These are phyloP conservation scores for Scleropages formosus DNA, from an alignment of 2,797 vertebrate genomes.

Conservation along the genomic window DNA sequence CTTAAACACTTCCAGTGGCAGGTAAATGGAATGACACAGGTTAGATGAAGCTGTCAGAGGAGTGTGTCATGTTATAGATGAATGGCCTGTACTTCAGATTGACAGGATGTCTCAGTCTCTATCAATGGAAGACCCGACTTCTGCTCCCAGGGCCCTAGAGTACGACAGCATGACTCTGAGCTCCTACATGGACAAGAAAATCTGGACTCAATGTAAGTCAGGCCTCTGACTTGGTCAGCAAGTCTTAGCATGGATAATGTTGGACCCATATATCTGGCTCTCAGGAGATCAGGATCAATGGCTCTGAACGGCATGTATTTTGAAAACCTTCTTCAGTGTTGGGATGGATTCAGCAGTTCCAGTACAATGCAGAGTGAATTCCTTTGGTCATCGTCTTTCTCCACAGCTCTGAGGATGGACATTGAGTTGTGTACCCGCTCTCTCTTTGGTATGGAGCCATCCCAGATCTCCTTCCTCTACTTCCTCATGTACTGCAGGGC, in stretches of 20 bases:
- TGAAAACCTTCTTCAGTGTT: not conserved
- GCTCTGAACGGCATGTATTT: not conserved
- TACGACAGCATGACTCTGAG: slow-evolving; percentile 68
- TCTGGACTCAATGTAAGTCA: slow-evolving; percentile 63
- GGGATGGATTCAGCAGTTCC: not conserved
- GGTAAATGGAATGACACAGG: slow-evolving; percentile 50
- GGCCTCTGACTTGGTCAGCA: not conserved
- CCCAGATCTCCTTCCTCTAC: slow-evolving; percentile 70
- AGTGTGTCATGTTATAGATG: not conserved
- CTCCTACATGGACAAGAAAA: slow-evolving; percentile 56
- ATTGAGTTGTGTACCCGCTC: slow-evolving; percentile 55
- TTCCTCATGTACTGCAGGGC: slow-evolving; percentile 67
- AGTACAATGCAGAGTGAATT: not conserved
- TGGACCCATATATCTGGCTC: not conserved
- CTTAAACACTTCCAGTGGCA: slow-evolving; percentile 59
- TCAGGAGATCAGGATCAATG: not conserved
- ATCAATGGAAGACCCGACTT: slow-evolving; percentile 56
- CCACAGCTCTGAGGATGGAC: slow-evolving; percentile 59
- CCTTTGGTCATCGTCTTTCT: slow-evolving; percentile 4
- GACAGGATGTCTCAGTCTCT: slow-evolving; percentile 59
- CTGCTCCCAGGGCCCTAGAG: slow-evolving; percentile 54
- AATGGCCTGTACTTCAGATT: slow-evolving; percentile 50
- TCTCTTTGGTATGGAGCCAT: slow-evolving; percentile 65
- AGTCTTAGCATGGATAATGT: not conserved
- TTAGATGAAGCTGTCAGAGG: not conserved